Evolutionary conservation across 2,113 vertebrate species (phyloP), one percentile per base, ranked within the genome.

Genomic region (Gila orcuttii): DNA sequence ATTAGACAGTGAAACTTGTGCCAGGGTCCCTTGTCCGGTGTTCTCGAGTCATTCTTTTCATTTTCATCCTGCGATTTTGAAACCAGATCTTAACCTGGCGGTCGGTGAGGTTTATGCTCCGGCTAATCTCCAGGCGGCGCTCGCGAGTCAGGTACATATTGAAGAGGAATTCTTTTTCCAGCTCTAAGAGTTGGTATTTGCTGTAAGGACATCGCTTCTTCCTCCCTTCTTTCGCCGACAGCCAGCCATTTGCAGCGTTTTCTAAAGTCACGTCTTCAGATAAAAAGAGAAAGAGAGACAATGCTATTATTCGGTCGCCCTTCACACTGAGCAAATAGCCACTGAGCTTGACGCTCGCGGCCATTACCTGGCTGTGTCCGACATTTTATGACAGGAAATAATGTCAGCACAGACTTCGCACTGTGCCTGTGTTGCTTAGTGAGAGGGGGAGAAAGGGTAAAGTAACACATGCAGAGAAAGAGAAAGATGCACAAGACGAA

Each of bases 121-220:
- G 39, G 69, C 81, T 88, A 84, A 88, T 91, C 94, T 95, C 92
- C 87, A 94, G 93, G 92, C 87, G 94, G 94, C 94, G 94, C 93
- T 94, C 92, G 91, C 79, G 79, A 59, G 62, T 90, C 88, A 91
- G 82, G 83, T 88, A 87, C 85, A 86, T 74, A 74, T 86, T 78
- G 55, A 89, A 82, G 45, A 91, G 64, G 31, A 88, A 88, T 28
- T 88, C 86, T 21, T 91, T 85, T 55, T 87, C 83, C 59, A 89
- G 87, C 85, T 90, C 86, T 79, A 87, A 66, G 10, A 86, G 87
- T 83, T 89, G 89, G 42, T 87, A 73, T 87, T 86, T 71, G 39
- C 15, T 57, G 66, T 73, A 47, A 7, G 88, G 66, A 59, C 68
- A 75, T 64, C 86, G 86, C 47, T 80, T 75, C 45, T 88, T 90